A percentile compares a stretch with the other conserved stretches of the same genome.
These are phyloP conservation scores for Oreohelix idahoensis DNA, from an alignment of 1,140 invertebrate species.

Conservation along the genomic window DNA sequence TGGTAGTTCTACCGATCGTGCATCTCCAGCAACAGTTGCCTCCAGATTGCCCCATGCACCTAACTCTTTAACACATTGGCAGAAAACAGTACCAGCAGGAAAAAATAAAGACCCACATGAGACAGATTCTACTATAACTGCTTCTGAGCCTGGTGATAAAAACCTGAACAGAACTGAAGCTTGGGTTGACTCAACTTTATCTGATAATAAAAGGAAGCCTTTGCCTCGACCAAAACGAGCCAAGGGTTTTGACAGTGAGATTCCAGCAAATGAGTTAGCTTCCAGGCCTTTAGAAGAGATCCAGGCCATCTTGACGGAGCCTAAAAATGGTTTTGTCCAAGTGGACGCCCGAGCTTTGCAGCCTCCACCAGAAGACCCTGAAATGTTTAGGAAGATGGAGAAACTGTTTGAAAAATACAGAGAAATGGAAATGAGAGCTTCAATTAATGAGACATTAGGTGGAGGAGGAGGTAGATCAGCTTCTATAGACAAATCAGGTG, in stretches of 20 bases:
- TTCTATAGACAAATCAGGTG: background rate
- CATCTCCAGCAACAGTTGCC: background rate
- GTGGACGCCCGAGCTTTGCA: conserved; percentile 49
- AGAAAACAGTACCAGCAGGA: background rate
- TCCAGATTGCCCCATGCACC: conserved; percentile 40
- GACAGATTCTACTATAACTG: background rate
- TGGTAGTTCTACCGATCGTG: background rate
- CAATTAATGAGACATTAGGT: conserved; percentile 60
- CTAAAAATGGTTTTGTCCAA: conserved; percentile 52
- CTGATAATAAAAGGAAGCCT: conserved; percentile 48
- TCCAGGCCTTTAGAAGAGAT: conserved; percentile 63
- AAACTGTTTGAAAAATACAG: conserved; percentile 61
- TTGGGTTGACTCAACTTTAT: conserved; percentile 62
- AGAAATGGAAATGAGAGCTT: conserved; percentile 62
- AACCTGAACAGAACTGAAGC: conserved; percentile 58
- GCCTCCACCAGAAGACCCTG: conserved; percentile 65
- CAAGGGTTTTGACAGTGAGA: conserved; percentile 40
- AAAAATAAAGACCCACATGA: background rate
- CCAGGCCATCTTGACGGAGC: conserved; percentile 59
- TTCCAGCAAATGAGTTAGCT: conserved; percentile 47
- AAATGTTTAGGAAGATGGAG: conserved; percentile 66
- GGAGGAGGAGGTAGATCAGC: conserved; percentile 17
- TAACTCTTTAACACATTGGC: conserved; percentile 26
- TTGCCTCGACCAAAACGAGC: conserved; percentile 46
- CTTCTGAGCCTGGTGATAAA: conserved; percentile 18